Evolutionary conservation across 1,140 invertebrate species (phyloP).

Genomic region (Drosophila novamexicana): DNA sequence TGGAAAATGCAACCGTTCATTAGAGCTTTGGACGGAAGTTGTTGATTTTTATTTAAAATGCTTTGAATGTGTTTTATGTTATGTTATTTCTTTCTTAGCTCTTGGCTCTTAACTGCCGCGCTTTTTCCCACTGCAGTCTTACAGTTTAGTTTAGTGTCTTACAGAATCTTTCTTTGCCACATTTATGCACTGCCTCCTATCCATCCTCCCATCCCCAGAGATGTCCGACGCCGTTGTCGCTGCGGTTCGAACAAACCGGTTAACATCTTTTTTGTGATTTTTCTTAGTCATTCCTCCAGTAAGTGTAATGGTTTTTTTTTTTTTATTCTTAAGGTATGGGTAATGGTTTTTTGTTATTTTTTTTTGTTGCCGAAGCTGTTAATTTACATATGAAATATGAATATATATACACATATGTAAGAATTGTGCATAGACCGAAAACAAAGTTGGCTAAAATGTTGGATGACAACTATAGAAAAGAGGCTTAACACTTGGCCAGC

Average conservation of each 20-base stretch:
- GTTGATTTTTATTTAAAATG: conserved; percentile 18
- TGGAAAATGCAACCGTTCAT: too few relatives aligned
- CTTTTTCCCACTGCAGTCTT: conserved; percentile 45
- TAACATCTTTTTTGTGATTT: conserved; percentile 73
- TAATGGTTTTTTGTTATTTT: conserved; percentile 7
- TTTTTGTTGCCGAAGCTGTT: background rate
- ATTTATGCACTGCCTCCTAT: conserved; percentile 35
- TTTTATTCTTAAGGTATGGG: conserved; percentile 12
- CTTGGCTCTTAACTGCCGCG: background rate
- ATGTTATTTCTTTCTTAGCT: background rate
- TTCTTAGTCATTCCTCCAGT: conserved; percentile 76
- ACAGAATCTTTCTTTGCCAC: conserved; percentile 68
- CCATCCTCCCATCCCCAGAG: background rate
- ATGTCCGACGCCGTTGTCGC: conserved; percentile 56
- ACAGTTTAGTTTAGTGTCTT: conserved; percentile 68
- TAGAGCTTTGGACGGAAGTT: too few relatives aligned
- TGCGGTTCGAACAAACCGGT: conserved; percentile 75
- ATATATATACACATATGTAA: background rate
- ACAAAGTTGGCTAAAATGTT: too few relatives aligned
- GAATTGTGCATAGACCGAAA: too few relatives aligned
- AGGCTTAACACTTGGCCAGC: too few relatives aligned
- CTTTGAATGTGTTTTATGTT: conserved; percentile 36
- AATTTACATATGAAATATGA: conserved; percentile 11
- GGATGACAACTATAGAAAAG: too few relatives aligned
- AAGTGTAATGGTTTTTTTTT: conserved; percentile 52